These are phyloP conservation scores for Pampus argenteus DNA, from an alignment of 2,797 vertebrate species.

Conservation along the genomic window DNA sequence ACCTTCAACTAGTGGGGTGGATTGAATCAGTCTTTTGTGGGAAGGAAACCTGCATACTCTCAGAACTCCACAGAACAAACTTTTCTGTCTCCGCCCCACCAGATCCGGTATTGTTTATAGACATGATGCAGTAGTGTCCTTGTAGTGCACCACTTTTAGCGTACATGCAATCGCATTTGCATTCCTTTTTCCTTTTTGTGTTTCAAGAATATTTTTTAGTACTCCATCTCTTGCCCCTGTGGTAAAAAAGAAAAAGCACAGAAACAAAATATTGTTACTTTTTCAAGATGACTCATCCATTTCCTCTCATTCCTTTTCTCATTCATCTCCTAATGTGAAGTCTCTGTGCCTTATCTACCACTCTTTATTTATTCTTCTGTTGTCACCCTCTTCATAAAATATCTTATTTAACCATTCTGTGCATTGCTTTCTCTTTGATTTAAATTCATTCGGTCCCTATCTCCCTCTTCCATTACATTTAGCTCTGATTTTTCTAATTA, in stretches of 20 bases:
- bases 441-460: conserved; percentile 23
- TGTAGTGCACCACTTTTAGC: conserved; percentile 25
- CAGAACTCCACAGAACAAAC: conserved; percentile 22
- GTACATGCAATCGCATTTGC: conserved; percentile 23
- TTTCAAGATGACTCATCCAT: conserved; percentile 28
- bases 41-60: conserved; percentile 42
- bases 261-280: conserved; percentile 19
- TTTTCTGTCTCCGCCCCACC: conserved; percentile 8
- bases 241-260: conserved; percentile 28
- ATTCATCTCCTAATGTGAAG: conserved; percentile 41
- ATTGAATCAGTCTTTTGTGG: conserved; percentile 35
- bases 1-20: not conserved
- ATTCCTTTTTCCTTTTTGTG: conserved; percentile 41
- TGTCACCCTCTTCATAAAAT: conserved; percentile 29
- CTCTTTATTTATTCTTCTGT: conserved; percentile 16
- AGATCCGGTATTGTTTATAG: conserved; percentile 33
- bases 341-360: conserved; percentile 19
- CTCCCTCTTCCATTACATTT: conserved; percentile 27
- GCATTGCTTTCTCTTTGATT: conserved; percentile 22
- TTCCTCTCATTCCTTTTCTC: conserved; percentile 33
- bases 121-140: conserved; percentile 14
- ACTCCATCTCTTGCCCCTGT: conserved; percentile 16
- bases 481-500: conserved; percentile 32
- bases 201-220: conserved; percentile 22
- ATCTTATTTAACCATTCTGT: conserved; percentile 22